Percentiles rank a stretch among this genome's conserved stretches.
phyloP scores from a whole-genome alignment of 1,140 invertebrate species.

The Bathynomus jamesi region DNA sequence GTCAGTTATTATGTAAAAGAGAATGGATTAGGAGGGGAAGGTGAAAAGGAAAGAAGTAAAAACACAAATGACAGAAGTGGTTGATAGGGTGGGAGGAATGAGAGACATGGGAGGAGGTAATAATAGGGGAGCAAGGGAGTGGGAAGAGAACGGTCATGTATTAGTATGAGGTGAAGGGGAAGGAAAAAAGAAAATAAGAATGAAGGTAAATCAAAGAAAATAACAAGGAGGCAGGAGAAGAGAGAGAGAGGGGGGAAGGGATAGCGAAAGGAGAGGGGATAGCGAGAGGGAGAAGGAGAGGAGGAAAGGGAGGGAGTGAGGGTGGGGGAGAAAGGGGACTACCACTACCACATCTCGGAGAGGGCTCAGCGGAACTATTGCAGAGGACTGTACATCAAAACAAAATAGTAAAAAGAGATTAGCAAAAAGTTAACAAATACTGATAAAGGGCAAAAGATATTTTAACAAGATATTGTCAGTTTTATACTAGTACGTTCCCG shows the following conservation, averaged over 20 bases:
- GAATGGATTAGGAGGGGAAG: neutral
- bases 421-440: too few relatives aligned
- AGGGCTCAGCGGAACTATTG: too few relatives aligned
- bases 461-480: too few relatives aligned
- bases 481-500: too few relatives aligned
- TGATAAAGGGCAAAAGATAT: too few relatives aligned
- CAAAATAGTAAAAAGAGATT: too few relatives aligned
- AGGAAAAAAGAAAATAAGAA: neutral
- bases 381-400: too few relatives aligned
- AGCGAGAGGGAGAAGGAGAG: neutral
- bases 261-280: neutral
- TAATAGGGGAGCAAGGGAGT: neutral
- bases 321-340: neutral
- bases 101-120: neutral
- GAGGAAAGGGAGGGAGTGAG: neutral
- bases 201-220: neutral
- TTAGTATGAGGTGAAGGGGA: neutral
- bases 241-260: neutral
- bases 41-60: neutral
- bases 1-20: neutral
- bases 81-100: neutral
- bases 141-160: neutral
- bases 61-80: neutral
- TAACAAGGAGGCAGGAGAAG: neutral
- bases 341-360: too few relatives aligned